A percentile compares a stretch with the other conserved stretches of the same genome.
These are phyloP conservation scores for Marronus borbonicus DNA, from an alignment of 2,888 invertebrate genomes.

Conservation along the genomic window DNA sequence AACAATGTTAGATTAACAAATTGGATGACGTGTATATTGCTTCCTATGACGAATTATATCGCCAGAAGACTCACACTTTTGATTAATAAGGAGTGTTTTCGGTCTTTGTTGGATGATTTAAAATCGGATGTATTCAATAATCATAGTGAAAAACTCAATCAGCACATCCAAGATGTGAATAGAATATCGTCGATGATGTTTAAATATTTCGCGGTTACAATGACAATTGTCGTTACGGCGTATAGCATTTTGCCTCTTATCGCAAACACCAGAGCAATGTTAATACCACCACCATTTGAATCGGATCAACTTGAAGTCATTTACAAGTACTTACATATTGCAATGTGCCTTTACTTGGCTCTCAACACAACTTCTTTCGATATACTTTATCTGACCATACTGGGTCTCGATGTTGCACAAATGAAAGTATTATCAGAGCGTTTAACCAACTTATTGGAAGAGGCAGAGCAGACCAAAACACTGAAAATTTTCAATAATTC, in stretches of 20 bases:
- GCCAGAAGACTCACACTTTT: background rate
- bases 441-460: too few relatives aligned
- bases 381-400: background rate
- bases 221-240: too few relatives aligned
- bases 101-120: background rate
- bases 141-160: background rate
- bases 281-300: too few relatives aligned
- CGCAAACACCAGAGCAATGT: too few relatives aligned
- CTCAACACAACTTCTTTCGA: background rate
- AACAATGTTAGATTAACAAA: background rate
- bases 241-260: too few relatives aligned
- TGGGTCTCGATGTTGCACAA: background rate
- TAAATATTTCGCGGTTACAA: conserved; percentile 1
- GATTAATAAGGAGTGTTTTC: background rate
- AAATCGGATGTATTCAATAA: conserved; percentile 14
- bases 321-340: background rate
- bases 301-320: too few relatives aligned
- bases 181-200: background rate
- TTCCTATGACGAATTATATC: background rate
- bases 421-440: background rate
- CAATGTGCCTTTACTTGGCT: background rate
- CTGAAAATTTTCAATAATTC: too few relatives aligned
- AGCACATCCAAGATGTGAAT: background rate
- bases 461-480: too few relatives aligned
- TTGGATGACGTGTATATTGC: background rate